A percentile compares a stretch with the other conserved stretches of the same genome.
Evolutionary conservation across 92 coral and sea anemone species (phyloP).

Genomic region (Scolanthus callimorphus): DNA sequence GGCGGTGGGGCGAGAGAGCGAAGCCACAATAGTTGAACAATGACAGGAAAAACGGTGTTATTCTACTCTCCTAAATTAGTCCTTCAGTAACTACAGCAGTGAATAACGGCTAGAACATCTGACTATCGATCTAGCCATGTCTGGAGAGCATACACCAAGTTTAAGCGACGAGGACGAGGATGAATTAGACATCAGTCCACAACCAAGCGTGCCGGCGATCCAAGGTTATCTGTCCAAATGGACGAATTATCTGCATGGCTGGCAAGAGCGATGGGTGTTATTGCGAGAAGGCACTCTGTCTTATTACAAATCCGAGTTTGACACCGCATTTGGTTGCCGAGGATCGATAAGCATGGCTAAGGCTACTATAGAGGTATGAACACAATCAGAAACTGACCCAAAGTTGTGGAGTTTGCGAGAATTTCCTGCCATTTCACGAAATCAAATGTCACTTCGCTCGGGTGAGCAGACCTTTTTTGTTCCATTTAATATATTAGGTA

Average conservation of each 20-base stretch:
- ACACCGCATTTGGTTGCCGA: conserved; percentile 94
- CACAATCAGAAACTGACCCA: too few relatives aligned
- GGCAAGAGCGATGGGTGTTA: conserved; percentile 99
- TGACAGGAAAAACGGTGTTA: background rate
- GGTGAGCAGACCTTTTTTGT: too few relatives aligned
- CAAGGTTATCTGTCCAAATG: conserved; percentile 96
- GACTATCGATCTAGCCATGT: conserved; percentile 48
- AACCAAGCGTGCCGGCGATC: conserved; percentile 65
- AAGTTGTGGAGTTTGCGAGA: too few relatives aligned
- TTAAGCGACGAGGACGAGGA: conserved; percentile 96
- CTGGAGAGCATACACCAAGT: conserved; percentile 95
- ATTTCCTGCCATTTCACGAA: too few relatives aligned
- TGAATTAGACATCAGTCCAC: conserved; percentile 63
- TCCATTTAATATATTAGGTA: too few relatives aligned
- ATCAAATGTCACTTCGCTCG: too few relatives aligned
- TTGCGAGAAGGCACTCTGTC: conserved; percentile 88
- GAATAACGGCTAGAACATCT: conserved; percentile 4
- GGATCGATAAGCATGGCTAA: conserved; percentile 97
- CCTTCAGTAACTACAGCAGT: background rate
- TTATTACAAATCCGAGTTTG: conserved; percentile 90
- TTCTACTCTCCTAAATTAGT: background rate
- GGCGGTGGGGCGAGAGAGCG: too few relatives aligned
- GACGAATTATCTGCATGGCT: conserved; percentile 99
- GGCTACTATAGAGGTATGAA: conserved; percentile 84
- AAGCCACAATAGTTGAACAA: background rate